These are phyloP conservation scores for Chaetoderma sp. DNA, from an alignment of 2,888 invertebrate species.

Conservation along the genomic window DNA sequence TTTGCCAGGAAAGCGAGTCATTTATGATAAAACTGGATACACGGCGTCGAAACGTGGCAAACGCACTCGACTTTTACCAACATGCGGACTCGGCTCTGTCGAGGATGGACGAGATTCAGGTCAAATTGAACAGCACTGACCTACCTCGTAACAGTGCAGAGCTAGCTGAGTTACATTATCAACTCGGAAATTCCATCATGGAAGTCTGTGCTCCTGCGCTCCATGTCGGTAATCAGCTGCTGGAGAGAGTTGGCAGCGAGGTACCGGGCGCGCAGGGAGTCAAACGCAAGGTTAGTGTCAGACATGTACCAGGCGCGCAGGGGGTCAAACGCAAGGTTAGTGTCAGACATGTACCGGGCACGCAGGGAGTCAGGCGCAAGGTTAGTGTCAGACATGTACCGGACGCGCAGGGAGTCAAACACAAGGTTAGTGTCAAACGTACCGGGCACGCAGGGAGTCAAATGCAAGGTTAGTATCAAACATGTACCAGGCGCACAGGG, in stretches of 20 bases:
- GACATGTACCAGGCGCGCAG: background rate
- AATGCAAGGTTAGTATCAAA: constrained; percentile 62
- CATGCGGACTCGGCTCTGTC: constrained; percentile 78
- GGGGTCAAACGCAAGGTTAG: constrained; percentile 67
- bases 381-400: constrained; percentile 45
- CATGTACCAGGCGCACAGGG: background rate
- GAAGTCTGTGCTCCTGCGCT: constrained; percentile 78
- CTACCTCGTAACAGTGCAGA: constrained; percentile 77
- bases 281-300: constrained; percentile 64
- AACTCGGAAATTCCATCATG: constrained; percentile 76
- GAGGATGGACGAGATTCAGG: constrained; percentile 81
- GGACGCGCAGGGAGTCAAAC: constrained; percentile 50
- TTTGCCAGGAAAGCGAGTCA: constrained; percentile 72
- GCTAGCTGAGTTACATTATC: constrained; percentile 78
- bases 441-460: constrained; percentile 75
- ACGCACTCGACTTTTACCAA: constrained; percentile 80
- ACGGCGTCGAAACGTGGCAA: constrained; percentile 77
- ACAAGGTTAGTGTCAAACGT: constrained; percentile 66
- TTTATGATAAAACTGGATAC: constrained; percentile 80
- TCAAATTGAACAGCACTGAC: constrained; percentile 78
- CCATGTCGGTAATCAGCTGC: constrained; percentile 79
- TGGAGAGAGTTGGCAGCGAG: constrained; percentile 77
- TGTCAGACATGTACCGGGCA: constrained; percentile 1
- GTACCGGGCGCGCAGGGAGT: constrained; percentile 76
- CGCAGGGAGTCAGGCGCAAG: constrained; percentile 61